A percentile compares a stretch with the other conserved stretches of the same genome.
Conservation (phyloP, 2,113 vertebrate species). For the Pan troglodytes region DNA sequence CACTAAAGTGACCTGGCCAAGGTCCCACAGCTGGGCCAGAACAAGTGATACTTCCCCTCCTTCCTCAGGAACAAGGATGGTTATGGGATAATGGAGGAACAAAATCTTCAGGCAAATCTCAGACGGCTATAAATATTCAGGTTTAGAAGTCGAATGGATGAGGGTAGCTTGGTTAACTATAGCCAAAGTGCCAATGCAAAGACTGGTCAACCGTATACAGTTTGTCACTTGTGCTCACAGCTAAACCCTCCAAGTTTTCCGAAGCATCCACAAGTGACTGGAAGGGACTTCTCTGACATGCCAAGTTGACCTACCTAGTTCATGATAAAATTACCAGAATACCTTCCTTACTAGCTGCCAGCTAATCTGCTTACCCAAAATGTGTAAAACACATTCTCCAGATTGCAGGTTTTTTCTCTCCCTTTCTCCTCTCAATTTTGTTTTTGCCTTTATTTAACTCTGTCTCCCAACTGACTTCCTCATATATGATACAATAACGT, state of each 20-base stretch:
- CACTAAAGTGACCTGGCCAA: neutral
- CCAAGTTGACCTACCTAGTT: neutral
- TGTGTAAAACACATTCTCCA: neutral
- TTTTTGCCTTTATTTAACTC: neutral
- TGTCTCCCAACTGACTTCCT: neutral
- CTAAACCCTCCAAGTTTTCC: neutral
- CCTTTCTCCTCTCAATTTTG: neutral
- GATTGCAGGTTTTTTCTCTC: neutral
- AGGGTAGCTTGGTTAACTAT: neutral
- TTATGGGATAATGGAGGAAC: neutral
- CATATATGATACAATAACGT: neutral
- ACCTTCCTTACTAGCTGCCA: neutral
- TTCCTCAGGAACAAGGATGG: neutral
- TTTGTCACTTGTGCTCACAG: neutral
- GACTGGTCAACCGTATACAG: rapidly evolving
- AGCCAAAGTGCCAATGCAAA: neutral
- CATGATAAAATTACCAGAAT: neutral
- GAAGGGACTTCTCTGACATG: neutral
- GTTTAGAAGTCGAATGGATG: neutral
- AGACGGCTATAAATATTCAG: neutral
- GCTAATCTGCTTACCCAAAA: neutral
- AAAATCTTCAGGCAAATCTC: neutral
- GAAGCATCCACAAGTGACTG: neutral
- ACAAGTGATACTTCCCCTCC: neutral
- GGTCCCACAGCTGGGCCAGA: neutral